phyloP scores from a whole-genome alignment of 2,888 invertebrate genomes.

The Apamea epomidion region DNA sequence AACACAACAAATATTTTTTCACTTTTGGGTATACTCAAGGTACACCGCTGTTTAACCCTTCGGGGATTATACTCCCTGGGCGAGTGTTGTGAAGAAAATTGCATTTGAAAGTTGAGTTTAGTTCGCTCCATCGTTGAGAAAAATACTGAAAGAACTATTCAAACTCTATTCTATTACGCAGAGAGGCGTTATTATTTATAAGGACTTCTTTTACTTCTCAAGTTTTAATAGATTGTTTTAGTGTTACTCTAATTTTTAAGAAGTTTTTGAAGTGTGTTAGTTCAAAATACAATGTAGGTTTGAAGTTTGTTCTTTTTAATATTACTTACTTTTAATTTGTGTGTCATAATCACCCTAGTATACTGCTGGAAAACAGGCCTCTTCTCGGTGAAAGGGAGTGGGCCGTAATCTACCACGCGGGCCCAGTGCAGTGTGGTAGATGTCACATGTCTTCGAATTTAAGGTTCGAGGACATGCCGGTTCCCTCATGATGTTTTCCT shows the following conservation, averaged over 20 bases:
- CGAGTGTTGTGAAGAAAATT: conserved; percentile 47
- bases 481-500: no score
- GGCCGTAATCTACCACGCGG: no score
- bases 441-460: no score
- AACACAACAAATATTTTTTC: background rate
- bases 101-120: conserved; percentile 59
- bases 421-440: no score
- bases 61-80: background rate
- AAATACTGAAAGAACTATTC: conserved; percentile 44
- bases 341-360: no score
- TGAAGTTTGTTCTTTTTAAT: no score
- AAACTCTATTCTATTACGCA: conserved; percentile 26
- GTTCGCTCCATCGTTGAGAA: conserved; percentile 20
- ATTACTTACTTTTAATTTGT: no score
- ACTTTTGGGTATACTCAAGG: background rate
- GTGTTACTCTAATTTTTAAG: background rate
- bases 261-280: background rate
- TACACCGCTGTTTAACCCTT: background rate
- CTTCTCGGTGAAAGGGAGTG: no score
- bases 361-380: no score
- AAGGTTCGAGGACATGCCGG: no score
- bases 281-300: no score
- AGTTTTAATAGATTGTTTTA: conserved; percentile 21
- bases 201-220: background rate
- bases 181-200: conserved; percentile 31